A percentile compares a stretch with the other conserved stretches of the same genome.
Conservation (phyloP, 1,140 invertebrate genomes). For the Habropoda laboriosa region DNA sequence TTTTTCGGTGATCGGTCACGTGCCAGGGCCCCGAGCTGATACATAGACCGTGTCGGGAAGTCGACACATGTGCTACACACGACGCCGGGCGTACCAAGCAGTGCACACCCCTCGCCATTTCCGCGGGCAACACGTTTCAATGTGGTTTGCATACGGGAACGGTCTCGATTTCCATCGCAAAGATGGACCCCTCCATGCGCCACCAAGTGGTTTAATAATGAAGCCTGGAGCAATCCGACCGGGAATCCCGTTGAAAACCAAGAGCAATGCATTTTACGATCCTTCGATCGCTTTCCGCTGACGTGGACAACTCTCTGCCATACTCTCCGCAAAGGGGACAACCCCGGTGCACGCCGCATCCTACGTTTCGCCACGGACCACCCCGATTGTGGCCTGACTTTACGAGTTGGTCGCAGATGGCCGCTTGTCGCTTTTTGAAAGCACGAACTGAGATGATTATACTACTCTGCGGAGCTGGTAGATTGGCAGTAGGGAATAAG, state of each 20-base stretch:
- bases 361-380: not conserved
- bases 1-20: conserved; percentile 47
- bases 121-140: conserved; percentile 32
- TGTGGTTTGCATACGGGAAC: conserved; percentile 47
- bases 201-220: conserved; percentile 49
- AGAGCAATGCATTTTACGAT: conserved; percentile 39
- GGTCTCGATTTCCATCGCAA: conserved; percentile 44
- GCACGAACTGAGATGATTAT: not conserved
- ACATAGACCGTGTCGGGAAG: conserved; percentile 31
- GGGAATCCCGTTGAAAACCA: conserved; percentile 24
- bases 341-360: not conserved
- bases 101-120: conserved; percentile 16
- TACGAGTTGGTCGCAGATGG: not conserved
- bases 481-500: no score
- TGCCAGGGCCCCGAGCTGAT: conserved; percentile 5
- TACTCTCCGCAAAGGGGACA: not conserved
- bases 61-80: conserved; percentile 26
- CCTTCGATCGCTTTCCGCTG: conserved; percentile 28
- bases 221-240: conserved; percentile 13
- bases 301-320: not conserved
- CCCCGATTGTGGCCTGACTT: not conserved
- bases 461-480: not conserved
- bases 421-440: not conserved
- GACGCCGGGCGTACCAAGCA: conserved; percentile 17
- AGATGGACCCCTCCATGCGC: not conserved